Percentiles rank a stretch among this genome's conserved stretches.
These are phyloP conservation scores for Epistrophella euchroma DNA, from an alignment of 2,888 invertebrate genomes.

Conservation along the genomic window DNA sequence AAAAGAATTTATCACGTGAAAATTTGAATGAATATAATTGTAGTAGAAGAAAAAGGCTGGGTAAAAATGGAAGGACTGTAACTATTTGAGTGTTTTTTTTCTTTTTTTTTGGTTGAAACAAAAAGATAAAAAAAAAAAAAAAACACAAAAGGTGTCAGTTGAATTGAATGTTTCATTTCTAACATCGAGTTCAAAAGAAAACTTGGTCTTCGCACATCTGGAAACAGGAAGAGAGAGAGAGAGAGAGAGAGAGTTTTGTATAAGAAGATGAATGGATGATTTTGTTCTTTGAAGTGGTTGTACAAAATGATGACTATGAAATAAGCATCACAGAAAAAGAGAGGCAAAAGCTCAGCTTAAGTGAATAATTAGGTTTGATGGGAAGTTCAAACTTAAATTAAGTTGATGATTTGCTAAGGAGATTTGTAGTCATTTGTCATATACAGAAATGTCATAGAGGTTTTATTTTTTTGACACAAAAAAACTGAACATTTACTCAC, in stretches of 20 bases:
- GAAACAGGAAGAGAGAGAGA: background rate
- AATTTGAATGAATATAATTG: conserved; percentile 23
- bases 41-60: background rate
- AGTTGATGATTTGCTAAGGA: background rate
- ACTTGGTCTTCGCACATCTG: conserved; percentile 43
- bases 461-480: too few species aligned
- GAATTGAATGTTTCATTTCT: conserved; percentile 53
- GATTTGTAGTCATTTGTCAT: conserved; percentile 9
- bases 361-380: conserved; percentile 53
- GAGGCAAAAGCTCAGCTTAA: background rate
- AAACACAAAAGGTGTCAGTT: conserved; percentile 40
- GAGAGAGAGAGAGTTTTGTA: background rate
- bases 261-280: conserved; percentile 6
- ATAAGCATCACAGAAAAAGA: background rate
- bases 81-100: background rate
- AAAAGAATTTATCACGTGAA: conserved; percentile 72
- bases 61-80: conserved; percentile 7
- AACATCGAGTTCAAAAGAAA: conserved; percentile 30
- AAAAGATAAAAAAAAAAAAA: background rate
- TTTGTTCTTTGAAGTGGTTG: conserved; percentile 35
- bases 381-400: conserved; percentile 17
- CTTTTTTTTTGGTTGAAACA: background rate
- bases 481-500: too few species aligned
- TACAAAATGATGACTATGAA: conserved; percentile 48
- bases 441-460: background rate